phyloP scores from a whole-genome alignment of 2,797 vertebrate species.

The Gymnocypris eckloni region DNA sequence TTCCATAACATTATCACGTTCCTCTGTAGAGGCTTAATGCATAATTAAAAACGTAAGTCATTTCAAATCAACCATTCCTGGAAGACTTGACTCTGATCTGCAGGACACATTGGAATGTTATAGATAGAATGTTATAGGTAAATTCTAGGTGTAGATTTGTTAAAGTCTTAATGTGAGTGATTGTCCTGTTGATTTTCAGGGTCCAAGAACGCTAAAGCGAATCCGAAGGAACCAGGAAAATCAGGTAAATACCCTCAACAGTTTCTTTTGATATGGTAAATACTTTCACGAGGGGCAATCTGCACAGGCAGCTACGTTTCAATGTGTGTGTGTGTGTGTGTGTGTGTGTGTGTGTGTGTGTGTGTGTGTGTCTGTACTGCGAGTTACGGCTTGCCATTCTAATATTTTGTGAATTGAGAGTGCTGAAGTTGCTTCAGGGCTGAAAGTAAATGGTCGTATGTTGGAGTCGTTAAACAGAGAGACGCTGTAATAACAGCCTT shows the following conservation, averaged over 20 bases:
- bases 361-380: constrained; percentile 48
- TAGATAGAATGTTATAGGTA: no score
- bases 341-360: constrained; percentile 37
- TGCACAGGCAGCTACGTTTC: constrained; percentile 35
- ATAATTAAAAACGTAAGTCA: constrained; percentile 38
- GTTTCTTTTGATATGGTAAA: not conserved
- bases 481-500: constrained; percentile 48
- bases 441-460: constrained; percentile 44
- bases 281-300: not conserved
- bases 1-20: constrained; percentile 39
- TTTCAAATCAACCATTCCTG: constrained; percentile 19
- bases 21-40: constrained; percentile 8
- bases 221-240: constrained; percentile 90
- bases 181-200: constrained; percentile 74
- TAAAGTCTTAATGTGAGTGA: not conserved
- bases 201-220: constrained; percentile 84
- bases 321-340: constrained; percentile 31
- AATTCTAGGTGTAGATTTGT: not conserved
- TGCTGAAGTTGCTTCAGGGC: constrained; percentile 40
- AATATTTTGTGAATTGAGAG: constrained; percentile 71
- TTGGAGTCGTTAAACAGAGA: constrained; percentile 61
- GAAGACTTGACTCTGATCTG: constrained; percentile 3
- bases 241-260: constrained; percentile 84
- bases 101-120: not conserved
- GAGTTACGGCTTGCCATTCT: constrained; percentile 71